Evolutionary conservation across 2,113 vertebrate species (phyloP), one percentile per base, ranked within the genome.

Genomic region (Telmatochromis sp.): DNA sequence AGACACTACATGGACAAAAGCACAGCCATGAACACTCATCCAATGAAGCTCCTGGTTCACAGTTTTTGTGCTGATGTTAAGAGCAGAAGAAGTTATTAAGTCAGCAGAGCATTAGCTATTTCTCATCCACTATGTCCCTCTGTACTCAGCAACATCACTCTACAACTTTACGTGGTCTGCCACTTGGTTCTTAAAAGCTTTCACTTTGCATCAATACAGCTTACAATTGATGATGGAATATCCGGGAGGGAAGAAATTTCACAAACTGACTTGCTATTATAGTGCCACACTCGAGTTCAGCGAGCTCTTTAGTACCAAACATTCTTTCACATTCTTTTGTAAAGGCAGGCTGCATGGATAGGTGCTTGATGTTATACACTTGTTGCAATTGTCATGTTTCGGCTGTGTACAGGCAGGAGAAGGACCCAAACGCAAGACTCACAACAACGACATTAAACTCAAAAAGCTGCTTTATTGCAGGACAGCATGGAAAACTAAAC

Each of bases 291-390:
- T 73, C 8, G 2, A 26, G 12, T 42, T 0, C 37, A 73, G 21
- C 0, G 13, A 73, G 5, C 21, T 45, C 65, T 73, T 73, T 73
- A 26, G 13, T 26, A 45, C 65, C 37, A 73, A 40, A 23, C 13
- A 26, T 73, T 73, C 35, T 21, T 65, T 89, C 28, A 87, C 87
- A 26, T 42, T 42, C 7, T 40, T 71, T 71, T 71, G 35, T 71
- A 15, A 71, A 9, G 65, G n/a, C 35, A 71, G 65, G 23, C 35
- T 71, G 2, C 63, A 23, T 15, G 35, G n/a, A 42, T 9, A 9
- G 12, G 35, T 9, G 65, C 12, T 71, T 26, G 21, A 71, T 42
- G 37, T 71, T 45, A 15, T 42, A 15, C n/a, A 45, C 65, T 6
- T 14, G 37, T 71, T 40, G n/a, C n/a, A n/a, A n/a, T n/a, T n/a